These are phyloP conservation scores for Anarrhichthys ocellatus DNA, from an alignment of 2,113 vertebrate species.

Conservation along the genomic window DNA sequence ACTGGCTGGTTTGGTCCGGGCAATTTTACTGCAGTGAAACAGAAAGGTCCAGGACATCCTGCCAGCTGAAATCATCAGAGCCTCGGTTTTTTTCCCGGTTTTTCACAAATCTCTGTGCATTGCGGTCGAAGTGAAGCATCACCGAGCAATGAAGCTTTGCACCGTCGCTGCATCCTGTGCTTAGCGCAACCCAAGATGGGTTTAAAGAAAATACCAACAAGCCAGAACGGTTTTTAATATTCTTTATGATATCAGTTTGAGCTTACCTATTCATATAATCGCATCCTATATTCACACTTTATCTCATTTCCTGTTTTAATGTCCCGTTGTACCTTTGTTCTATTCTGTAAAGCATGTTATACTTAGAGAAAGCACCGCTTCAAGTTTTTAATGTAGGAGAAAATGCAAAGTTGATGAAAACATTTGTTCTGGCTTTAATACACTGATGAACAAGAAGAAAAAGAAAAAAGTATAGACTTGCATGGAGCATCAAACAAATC, in stretches of 20 bases:
- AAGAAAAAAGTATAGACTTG: slow-evolving; percentile 45
- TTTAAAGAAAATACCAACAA: not conserved
- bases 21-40: slow-evolving; percentile 61
- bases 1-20: slow-evolving; percentile 38
- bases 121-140: slow-evolving; percentile 13
- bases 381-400: not conserved
- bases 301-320: not conserved
- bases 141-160: not conserved
- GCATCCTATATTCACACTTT: too few relatives aligned
- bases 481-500: slow-evolving; percentile 47
- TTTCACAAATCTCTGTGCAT: slow-evolving; percentile 1
- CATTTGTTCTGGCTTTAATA: slow-evolving; percentile 1
- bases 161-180: not conserved
- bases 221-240: not conserved
- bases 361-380: not conserved
- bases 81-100: not conserved
- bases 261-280: too few relatives aligned
- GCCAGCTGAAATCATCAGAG: slow-evolving; percentile 25
- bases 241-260: too few relatives aligned
- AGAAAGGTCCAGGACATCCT: slow-evolving; percentile 39
- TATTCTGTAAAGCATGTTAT: not conserved
- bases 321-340: not conserved
- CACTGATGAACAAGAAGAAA: slow-evolving; percentile 2
- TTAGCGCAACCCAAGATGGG: not conserved
- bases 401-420: not conserved